These are phyloP conservation scores for Trichogramma evanescens DNA, from an alignment of 2,888 invertebrate species.

Conservation along the genomic window DNA sequence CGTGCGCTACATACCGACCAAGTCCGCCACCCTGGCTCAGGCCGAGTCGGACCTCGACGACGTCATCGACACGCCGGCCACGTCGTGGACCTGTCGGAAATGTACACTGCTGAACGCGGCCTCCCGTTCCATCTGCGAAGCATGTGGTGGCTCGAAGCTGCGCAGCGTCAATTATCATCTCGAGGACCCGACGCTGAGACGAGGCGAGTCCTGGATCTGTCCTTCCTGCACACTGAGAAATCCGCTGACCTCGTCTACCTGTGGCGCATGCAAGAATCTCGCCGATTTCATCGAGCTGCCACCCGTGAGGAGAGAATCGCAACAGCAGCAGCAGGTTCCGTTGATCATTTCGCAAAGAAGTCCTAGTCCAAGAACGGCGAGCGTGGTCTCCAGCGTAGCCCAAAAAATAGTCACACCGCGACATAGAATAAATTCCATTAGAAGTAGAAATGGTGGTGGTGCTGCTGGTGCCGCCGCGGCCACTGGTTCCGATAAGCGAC, in stretches of 20 bases:
- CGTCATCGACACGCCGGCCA: conserved; percentile 48
- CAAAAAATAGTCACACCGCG: conserved; percentile 41
- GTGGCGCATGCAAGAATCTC: conserved; percentile 71
- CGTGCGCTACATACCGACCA: conserved; percentile 46
- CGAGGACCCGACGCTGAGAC: conserved; percentile 63
- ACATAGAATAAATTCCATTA: conserved; percentile 40
- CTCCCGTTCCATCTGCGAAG: conserved; percentile 67
- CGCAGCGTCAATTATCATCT: conserved; percentile 57
- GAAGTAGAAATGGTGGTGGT: conserved; percentile 33
- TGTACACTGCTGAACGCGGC: conserved; percentile 79
- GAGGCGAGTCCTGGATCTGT: conserved; percentile 63
- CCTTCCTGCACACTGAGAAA: conserved; percentile 78
- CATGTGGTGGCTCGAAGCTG: conserved; percentile 79
- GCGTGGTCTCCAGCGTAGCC: conserved; percentile 23
- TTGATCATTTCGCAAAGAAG: conserved; percentile 36
- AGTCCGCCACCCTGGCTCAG: conserved; percentile 41
- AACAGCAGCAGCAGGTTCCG: conserved; percentile 7
- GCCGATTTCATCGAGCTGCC: conserved; percentile 46
- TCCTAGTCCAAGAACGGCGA: conserved; percentile 38
- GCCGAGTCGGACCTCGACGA: conserved; percentile 55
- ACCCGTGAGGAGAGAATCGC: conserved; percentile 18
- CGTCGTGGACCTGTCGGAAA: conserved; percentile 74
- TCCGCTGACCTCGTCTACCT: conserved; percentile 59
- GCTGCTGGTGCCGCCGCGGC: background rate
- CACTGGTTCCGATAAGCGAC: conserved; percentile 34